A percentile compares a stretch with the other conserved stretches of the same genome.
phyloP scores from a whole-genome alignment of 2,113 vertebrate genomes.

The Cyanoramphus novaezelandiae region DNA sequence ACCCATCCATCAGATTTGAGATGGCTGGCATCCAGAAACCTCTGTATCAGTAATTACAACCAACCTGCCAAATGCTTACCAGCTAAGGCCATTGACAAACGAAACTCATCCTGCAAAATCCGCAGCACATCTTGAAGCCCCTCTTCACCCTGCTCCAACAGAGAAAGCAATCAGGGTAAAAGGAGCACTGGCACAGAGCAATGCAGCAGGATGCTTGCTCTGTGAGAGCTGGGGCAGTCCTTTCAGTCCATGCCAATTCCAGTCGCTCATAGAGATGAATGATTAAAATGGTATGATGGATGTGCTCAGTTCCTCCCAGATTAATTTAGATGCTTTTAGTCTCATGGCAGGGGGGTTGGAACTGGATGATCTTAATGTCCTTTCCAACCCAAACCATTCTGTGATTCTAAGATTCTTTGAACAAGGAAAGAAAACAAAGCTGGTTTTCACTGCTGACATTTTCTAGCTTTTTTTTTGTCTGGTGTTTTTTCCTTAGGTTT shows the following conservation, averaged over 20 bases:
- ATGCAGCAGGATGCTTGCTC: not conserved
- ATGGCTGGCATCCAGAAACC: not conserved
- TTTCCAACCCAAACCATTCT: not conserved
- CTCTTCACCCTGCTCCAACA: conserved; percentile 83
- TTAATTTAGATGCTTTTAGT: conserved; percentile 17
- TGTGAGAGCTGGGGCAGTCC: conserved; percentile 28
- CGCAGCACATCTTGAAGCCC: conserved; percentile 87
- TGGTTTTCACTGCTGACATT: conserved; percentile 39
- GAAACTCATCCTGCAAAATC: conserved; percentile 89
- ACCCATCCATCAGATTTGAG: not conserved
- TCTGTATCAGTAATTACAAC: not conserved
- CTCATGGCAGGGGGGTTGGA: not conserved
- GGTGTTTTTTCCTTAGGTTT: not conserved
- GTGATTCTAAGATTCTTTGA: not conserved
- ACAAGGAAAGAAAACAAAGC: conserved; percentile 37
- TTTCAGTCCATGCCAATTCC: not conserved
- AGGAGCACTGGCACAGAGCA: not conserved
- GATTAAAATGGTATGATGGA: not conserved
- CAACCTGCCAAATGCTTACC: conserved; percentile 71
- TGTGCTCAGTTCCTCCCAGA: not conserved
- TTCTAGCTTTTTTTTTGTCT: not conserved
- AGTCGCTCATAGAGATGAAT: not conserved
- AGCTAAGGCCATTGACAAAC: conserved; percentile 86
- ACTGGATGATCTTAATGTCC: not conserved
- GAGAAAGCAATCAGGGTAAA: not conserved